Conservation (phyloP, 2,888 invertebrate species). For the Dasysyrphus tricinctus region DNA sequence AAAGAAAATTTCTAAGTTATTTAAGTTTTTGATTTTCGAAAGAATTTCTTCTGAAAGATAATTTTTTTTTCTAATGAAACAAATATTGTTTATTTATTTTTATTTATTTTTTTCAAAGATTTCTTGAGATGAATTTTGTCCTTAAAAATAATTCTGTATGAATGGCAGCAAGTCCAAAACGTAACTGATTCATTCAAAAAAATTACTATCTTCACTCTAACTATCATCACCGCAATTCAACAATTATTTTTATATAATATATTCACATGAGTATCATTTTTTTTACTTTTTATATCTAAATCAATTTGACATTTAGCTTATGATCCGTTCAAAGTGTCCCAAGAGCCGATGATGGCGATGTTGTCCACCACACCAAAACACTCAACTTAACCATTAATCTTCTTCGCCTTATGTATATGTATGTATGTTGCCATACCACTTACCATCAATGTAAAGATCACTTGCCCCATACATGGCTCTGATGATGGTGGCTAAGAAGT, state of each 20-base stretch:
- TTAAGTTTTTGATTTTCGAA: no score
- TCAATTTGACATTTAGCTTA: constrained; percentile 66
- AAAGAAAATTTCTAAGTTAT: no score
- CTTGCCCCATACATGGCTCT: constrained; percentile 62
- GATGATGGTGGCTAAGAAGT: constrained; percentile 26
- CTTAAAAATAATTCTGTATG: not conserved
- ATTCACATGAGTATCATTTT: constrained; percentile 2
- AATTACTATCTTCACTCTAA: not conserved
- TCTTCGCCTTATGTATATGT: not conserved
- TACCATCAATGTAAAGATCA: constrained; percentile 65
- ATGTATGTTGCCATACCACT: constrained; percentile 12
- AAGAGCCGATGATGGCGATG: constrained; percentile 23
- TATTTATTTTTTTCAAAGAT: not conserved
- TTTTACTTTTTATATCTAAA: constrained; percentile 41
- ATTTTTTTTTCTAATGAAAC: no score
- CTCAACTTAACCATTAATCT: constrained; percentile 62
- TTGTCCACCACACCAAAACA: constrained; percentile 67
- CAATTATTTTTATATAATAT: not conserved
- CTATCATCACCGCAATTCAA: not conserved
- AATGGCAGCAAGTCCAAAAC: constrained; percentile 10
- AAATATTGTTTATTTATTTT: no score
- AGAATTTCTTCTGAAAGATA: no score
- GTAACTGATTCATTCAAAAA: constrained; percentile 28
- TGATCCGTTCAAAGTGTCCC: constrained; percentile 42
- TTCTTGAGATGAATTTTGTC: not conserved